Evolutionary conservation across 2,888 invertebrate species (phyloP).

Genomic region (Petrophora chlorosata): DNA sequence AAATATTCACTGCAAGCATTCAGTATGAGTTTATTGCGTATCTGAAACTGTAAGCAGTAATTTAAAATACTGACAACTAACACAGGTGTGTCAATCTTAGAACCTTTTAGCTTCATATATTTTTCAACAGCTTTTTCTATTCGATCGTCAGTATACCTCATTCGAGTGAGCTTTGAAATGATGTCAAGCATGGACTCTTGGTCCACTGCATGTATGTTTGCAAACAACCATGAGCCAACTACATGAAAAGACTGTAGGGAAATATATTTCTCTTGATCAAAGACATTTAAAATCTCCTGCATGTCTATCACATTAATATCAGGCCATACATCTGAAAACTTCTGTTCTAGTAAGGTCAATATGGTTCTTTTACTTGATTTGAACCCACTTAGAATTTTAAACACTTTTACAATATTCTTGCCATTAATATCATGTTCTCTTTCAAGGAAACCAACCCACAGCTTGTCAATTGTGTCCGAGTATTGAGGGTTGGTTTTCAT

Average conservation of each 20-base stretch:
- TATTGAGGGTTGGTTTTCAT: conserved; percentile 74
- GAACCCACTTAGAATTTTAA: conserved; percentile 81
- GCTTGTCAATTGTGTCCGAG: conserved; percentile 83
- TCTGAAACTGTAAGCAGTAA: conserved; percentile 84
- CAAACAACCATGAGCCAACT: conserved; percentile 82
- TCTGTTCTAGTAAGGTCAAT: conserved; percentile 83
- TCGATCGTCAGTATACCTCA: conserved; percentile 81
- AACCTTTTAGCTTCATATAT: conserved; percentile 82
- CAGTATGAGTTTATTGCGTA: conserved; percentile 83
- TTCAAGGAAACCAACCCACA: conserved; percentile 87
- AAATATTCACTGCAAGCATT: conserved; percentile 84
- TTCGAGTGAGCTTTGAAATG: conserved; percentile 77
- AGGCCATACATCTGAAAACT: conserved; percentile 82
- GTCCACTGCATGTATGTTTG: conserved; percentile 84
- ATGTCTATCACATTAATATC: conserved; percentile 74
- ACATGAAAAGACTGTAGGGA: conserved; percentile 69
- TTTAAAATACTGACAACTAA: conserved; percentile 85
- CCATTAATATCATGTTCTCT: conserved; percentile 83
- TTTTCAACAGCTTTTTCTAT: conserved; percentile 85
- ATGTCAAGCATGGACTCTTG: conserved; percentile 83
- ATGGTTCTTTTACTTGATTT: conserved; percentile 85
- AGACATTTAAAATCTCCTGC: conserved; percentile 73
- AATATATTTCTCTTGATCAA: conserved; percentile 65
- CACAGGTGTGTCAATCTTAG: conserved; percentile 74
- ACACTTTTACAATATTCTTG: conserved; percentile 82